A percentile compares a stretch with the other conserved stretches of the same genome.
Evolutionary conservation across 2,888 invertebrate genomes (phyloP).

Genomic region (Thyatira batis): DNA sequence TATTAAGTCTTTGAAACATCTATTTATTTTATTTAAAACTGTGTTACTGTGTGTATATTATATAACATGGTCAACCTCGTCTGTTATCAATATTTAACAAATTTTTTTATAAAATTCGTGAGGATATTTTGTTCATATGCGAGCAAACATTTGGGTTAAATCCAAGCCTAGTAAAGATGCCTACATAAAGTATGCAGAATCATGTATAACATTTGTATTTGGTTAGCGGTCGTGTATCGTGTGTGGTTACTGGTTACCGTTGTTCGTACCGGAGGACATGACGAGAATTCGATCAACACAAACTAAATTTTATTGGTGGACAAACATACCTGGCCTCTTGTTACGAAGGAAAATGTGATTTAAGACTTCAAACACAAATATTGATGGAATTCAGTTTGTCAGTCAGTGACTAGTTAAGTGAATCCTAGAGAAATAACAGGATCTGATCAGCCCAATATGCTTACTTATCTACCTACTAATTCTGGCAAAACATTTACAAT

Average conservation of each 20-base stretch:
- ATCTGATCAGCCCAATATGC: slow-evolving; percentile 67
- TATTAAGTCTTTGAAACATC: slow-evolving; percentile 34
- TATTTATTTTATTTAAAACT: not conserved
- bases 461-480: slow-evolving; percentile 16
- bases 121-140: not conserved
- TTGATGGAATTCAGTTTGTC: slow-evolving; percentile 68
- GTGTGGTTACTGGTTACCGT: slow-evolving; percentile 59
- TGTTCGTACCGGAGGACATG: slow-evolving; percentile 53
- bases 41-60: not conserved
- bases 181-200: slow-evolving; percentile 28
- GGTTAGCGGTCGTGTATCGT: slow-evolving; percentile 33
- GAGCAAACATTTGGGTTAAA: not conserved
- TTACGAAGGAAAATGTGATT: slow-evolving; percentile 75
- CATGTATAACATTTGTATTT: slow-evolving; percentile 43
- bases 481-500: no score
- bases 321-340: slow-evolving; percentile 74
- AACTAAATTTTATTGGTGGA: slow-evolving; percentile 72
- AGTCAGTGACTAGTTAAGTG: no score
- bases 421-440: no score
- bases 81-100: no score
- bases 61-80: no score
- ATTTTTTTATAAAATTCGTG: not conserved
- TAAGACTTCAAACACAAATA: slow-evolving; percentile 77
- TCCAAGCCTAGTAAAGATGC: not conserved
- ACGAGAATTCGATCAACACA: slow-evolving; percentile 70